phyloP scores from a whole-genome alignment of 2,797 vertebrate species.

The Tauraco hartlaubi region DNA sequence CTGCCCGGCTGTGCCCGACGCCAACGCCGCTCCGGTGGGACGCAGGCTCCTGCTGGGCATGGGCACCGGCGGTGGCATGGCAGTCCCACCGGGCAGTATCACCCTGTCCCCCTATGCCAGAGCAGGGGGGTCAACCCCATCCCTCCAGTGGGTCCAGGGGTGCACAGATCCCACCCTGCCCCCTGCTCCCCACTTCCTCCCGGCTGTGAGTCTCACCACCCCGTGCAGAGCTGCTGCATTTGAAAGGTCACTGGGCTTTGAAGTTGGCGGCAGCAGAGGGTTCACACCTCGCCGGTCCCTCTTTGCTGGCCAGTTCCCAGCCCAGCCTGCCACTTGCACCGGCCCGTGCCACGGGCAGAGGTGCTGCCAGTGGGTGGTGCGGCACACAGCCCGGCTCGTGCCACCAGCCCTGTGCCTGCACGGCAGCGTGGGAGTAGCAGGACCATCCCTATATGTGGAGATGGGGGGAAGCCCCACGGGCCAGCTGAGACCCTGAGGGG shows the following conservation, averaged over 20 bases:
- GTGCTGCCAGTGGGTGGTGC: neutral
- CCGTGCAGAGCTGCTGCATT: neutral
- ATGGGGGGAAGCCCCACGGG: neutral
- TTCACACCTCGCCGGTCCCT: neutral
- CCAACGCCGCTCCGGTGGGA: accelerated
- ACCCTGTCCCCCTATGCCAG: accelerated
- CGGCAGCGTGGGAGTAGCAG: accelerated
- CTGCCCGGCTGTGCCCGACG: neutral
- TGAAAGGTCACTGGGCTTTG: slow-evolving; percentile 48
- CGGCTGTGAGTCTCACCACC: neutral
- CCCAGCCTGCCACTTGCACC: neutral
- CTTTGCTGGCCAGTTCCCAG: neutral
- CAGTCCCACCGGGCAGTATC: neutral
- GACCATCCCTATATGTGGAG: accelerated
- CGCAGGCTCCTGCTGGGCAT: accelerated
- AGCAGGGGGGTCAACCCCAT: neutral
- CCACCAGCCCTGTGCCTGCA: neutral
- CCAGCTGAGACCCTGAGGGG: accelerated
- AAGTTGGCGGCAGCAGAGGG: neutral
- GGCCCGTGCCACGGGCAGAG: neutral
- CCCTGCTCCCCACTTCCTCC: neutral
- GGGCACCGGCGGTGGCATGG: neutral
- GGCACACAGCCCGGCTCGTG: neutral
- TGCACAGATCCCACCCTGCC: accelerated
- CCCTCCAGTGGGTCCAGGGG: neutral